A percentile compares a stretch with the other conserved stretches of the same genome.
These are phyloP conservation scores for Nothoprocta perdicaria DNA, from an alignment of 2,113 vertebrate species.

Conservation along the genomic window DNA sequence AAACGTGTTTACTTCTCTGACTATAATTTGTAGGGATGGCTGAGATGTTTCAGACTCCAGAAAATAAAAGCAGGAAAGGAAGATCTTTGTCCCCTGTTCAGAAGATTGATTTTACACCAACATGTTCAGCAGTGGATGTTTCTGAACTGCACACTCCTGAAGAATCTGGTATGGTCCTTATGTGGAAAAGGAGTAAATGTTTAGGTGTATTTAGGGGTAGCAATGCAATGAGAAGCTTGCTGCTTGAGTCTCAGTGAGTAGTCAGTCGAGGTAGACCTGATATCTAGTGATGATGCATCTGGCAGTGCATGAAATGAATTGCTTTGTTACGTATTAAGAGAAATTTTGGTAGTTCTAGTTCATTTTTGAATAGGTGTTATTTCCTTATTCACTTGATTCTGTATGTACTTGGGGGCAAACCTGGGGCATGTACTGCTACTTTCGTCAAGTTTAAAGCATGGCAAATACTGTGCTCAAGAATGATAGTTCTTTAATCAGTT, in stretches of 20 bases:
- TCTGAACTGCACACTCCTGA: slow-evolving; percentile 86
- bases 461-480: not conserved
- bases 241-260: not conserved
- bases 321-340: not conserved
- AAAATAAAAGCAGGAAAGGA: slow-evolving; percentile 28
- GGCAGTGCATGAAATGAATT: not conserved
- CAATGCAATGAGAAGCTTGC: not conserved
- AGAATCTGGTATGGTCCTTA: slow-evolving; percentile 79
- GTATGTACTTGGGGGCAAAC: not conserved
- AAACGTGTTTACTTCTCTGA: not conserved
- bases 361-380: not conserved
- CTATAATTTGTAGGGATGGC: slow-evolving; percentile 75
- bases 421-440: not conserved
- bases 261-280: not conserved
- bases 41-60: slow-evolving; percentile 86
- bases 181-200: not conserved
- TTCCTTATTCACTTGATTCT: not conserved
- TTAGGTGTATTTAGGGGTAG: not conserved
- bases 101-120: slow-evolving; percentile 25
- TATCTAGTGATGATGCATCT: not conserved
- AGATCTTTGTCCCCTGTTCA: not conserved
- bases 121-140: slow-evolving; percentile 37
- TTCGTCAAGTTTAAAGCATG: not conserved
- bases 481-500: not conserved
- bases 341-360: not conserved